Percentiles rank a stretch among this genome's conserved stretches.
Conservation (phyloP, 2,113 vertebrate genomes). For the Octodon degus region DNA sequence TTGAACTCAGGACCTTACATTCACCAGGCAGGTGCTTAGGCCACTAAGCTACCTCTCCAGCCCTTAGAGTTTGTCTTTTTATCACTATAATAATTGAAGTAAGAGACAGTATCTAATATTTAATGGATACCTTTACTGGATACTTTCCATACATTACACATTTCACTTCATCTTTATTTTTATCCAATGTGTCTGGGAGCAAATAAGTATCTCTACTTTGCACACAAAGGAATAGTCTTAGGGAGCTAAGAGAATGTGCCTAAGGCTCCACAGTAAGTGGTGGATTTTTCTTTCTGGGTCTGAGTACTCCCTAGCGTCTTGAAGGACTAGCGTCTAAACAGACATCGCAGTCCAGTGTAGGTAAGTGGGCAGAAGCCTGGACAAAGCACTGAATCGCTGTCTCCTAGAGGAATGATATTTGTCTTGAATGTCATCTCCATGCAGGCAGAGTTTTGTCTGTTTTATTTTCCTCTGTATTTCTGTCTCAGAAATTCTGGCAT, state of each 20-base stretch:
- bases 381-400: neutral
- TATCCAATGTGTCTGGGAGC: neutral
- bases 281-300: neutral
- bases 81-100: neutral
- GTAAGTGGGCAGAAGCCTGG: neutral
- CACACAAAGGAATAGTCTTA: neutral
- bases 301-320: neutral
- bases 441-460: neutral
- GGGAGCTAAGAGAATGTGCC: neutral
- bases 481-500: neutral
- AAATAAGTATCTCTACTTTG: neutral
- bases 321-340: neutral
- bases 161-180: constrained; percentile 19
- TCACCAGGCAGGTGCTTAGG: too few species aligned
- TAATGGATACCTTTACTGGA: neutral
- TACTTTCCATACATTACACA: neutral
- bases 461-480: neutral
- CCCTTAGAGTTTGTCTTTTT: neutral
- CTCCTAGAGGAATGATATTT: neutral
- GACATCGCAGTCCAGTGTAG: neutral
- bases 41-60: too few species aligned
- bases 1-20: too few species aligned
- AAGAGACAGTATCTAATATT: neutral
- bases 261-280: neutral
- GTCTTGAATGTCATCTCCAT: neutral